Percentiles rank a stretch among this genome's conserved stretches.
These are phyloP conservation scores for Ictalurus punctatus DNA, from an alignment of 2,113 vertebrate species.

Conservation along the genomic window DNA sequence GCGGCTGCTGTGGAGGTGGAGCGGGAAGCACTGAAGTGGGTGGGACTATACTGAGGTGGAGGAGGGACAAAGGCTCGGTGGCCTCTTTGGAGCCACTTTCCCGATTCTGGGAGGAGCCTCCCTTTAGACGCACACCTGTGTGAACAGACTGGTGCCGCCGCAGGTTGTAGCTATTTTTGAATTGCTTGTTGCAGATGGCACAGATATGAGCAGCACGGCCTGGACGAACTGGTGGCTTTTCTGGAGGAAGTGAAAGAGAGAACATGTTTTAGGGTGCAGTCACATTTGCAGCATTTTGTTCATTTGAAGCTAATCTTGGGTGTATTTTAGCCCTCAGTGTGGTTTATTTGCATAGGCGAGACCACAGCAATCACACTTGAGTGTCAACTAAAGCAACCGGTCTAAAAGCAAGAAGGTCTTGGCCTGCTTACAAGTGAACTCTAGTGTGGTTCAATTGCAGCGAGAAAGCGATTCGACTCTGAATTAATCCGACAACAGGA, in stretches of 20 bases:
- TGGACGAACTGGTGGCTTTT: constrained; percentile 65
- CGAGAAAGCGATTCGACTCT: background rate
- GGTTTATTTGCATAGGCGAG: background rate
- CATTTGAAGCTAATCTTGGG: background rate
- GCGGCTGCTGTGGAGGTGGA: constrained; percentile 49
- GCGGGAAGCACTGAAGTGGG: constrained; percentile 63
- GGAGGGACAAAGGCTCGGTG: constrained; percentile 71
- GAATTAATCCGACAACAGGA: background rate
- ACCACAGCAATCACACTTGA: background rate
- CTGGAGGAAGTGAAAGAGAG: constrained; percentile 47
- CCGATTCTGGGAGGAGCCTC: constrained; percentile 57
- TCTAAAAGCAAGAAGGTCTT: background rate
- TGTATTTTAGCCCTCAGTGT: background rate
- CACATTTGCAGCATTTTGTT: background rate
- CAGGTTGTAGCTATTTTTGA: constrained; percentile 91
- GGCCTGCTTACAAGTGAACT: background rate
- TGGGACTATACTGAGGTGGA: constrained; percentile 61
- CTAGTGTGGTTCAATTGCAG: background rate
- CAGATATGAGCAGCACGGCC: constrained; percentile 78
- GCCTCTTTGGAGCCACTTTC: constrained; percentile 61
- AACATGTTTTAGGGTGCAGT: background rate
- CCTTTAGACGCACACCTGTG: constrained; percentile 76
- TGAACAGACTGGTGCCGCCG: constrained; percentile 90
- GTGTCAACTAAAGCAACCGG: background rate
- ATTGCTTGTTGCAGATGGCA: constrained; percentile 87